These are phyloP conservation scores for Muscicapa adusta DNA, from an alignment of 2,113 vertebrate genomes.

Conservation along the genomic window DNA sequence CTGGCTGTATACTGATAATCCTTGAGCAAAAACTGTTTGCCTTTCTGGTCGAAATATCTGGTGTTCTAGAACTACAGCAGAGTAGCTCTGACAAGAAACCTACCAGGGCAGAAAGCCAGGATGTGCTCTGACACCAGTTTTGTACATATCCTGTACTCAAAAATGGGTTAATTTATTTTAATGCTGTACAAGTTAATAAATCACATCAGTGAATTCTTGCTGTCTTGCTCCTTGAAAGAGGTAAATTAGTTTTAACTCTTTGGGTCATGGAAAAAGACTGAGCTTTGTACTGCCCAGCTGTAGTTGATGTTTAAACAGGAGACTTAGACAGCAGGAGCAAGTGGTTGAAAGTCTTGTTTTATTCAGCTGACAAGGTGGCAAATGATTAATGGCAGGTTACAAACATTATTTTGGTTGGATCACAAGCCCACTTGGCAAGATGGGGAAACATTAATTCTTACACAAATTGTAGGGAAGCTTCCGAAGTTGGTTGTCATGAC, in stretches of 20 bases:
- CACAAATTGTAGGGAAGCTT: conserved; percentile 52
- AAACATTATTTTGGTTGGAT: conserved; percentile 72
- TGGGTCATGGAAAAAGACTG: not conserved
- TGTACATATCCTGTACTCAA: not conserved
- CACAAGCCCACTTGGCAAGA: conserved; percentile 67
- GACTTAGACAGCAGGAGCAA: not conserved
- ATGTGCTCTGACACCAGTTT: not conserved
- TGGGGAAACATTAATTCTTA: conserved; percentile 63
- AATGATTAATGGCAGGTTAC: conserved; percentile 63
- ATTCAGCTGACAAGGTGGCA: conserved; percentile 73
- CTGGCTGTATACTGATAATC: not conserved
- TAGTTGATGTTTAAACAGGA: not conserved
- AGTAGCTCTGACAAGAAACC: not conserved
- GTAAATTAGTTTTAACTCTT: not conserved
- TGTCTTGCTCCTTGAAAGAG: not conserved
- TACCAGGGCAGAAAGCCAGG: accelerated
- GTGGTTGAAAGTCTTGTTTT: conserved; percentile 58
- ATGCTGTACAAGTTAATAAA: not conserved
- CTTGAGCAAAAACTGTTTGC: not conserved
- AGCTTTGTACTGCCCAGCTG: not conserved
- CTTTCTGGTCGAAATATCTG: not conserved
- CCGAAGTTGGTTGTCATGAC: conserved; percentile 58
- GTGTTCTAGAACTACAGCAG: not conserved
- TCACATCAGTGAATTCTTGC: too few species aligned
- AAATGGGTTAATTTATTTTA: not conserved